Evolutionary conservation across 1,140 invertebrate species (phyloP), one percentile per base, ranked within the genome.

Genomic region (Drosophila saltans): DNA sequence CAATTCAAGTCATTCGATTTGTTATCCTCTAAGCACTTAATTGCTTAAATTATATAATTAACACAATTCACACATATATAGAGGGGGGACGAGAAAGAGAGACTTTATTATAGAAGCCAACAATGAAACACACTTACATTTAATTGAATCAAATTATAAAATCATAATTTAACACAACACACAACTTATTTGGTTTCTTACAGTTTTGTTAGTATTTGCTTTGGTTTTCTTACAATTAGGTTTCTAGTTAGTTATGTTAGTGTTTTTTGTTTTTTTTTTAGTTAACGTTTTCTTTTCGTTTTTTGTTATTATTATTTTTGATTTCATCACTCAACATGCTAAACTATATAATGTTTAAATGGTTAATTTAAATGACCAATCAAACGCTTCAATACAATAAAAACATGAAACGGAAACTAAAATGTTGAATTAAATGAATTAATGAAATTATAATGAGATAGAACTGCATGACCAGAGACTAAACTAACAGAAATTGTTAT

Each of bases 401-500:
- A 79, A 66, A 72, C 74, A 79, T 67, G 52, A 69, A 68, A 63
- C 33, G 33, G 6, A 56, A 75, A 59, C 39, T 65, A 26, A 77
- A 43, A 55, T 39, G 45, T 64, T 6, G n/a, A 66, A 64, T 58
- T 11, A 58, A 69, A 70, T 43, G 4, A 59, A 33, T 66, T 59
- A 52, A 64, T n/a, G 4, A 64, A 89, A 58, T 10, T 28, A 45
- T 48, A 69, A 48, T 33, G 9, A 45, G 9, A 45, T 59, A 57
- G 0, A 74, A 83, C 68, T 64, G 80, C 83, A 88, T 83, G 74
- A 88, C 84, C 84, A 88, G 73, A 89, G 77, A 88, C 84, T 89
- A 89, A 80, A 68, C 84, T 88, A 89, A 88, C 80, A 75, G 55
- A 75, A 76, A 83, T 36, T 39, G 36, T n/a, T 59, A 33, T 78